Conservation (phyloP, 2,797 vertebrate genomes). For the Leptodactylus fallax region DNA sequence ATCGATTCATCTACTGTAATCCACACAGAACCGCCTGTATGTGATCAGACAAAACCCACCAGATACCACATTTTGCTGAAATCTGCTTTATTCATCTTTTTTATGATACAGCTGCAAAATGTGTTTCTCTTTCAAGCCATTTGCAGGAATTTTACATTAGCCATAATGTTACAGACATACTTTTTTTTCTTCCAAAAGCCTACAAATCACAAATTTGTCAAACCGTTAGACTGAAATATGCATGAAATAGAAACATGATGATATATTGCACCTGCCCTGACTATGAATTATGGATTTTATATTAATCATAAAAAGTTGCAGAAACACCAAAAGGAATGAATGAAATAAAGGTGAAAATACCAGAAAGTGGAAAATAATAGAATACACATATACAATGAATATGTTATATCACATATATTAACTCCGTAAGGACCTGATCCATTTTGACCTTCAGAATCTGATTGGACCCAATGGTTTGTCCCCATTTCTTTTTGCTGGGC, state of each 20-base stretch:
- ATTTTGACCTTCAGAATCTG: too few species aligned
- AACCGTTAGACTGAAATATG: slow-evolving; percentile 33
- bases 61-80: too few species aligned
- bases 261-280: slow-evolving; percentile 28
- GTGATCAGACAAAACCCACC: too few species aligned
- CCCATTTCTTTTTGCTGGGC: too few species aligned
- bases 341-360: slow-evolving; percentile 9
- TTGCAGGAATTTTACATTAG: not conserved
- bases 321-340: not conserved
- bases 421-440: too few species aligned
- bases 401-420: too few species aligned
- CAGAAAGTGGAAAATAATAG: not conserved
- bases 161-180: not conserved
- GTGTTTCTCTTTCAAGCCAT: not conserved
- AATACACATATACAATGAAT: not conserved
- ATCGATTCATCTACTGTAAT: too few species aligned
- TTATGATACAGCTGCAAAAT: not conserved
- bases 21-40: too few species aligned
- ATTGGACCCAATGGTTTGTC: too few species aligned
- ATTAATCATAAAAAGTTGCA: not conserved
- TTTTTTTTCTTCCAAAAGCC: not conserved
- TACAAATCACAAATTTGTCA: slow-evolving; percentile 12
- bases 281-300: slow-evolving; percentile 30
- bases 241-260: slow-evolving; percentile 18
- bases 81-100: not conserved